These are phyloP conservation scores for Metellina segmentata DNA, from an alignment of 2,888 invertebrate genomes.

Conservation along the genomic window DNA sequence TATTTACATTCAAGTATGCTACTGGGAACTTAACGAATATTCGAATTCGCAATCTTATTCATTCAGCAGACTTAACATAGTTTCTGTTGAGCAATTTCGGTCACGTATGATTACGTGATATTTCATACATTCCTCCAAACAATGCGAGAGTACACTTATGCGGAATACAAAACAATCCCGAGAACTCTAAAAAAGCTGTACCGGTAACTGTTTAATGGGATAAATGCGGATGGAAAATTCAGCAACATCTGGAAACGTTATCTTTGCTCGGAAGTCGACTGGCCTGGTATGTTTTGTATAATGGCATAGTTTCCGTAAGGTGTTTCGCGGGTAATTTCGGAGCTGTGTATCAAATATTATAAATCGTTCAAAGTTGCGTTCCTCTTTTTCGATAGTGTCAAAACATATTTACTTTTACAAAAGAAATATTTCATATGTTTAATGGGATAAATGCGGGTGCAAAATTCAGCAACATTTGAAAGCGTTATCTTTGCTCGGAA, in stretches of 20 bases:
- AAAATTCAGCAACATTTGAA: background rate
- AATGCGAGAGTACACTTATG: conserved; percentile 49
- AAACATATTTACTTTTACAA: too few relatives aligned
- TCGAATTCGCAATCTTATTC: background rate
- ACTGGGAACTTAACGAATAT: background rate
- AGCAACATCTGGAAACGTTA: conserved; percentile 49
- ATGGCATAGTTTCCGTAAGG: conserved; percentile 2
- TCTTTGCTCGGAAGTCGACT: conserved; percentile 34
- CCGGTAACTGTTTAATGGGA: conserved; percentile 52
- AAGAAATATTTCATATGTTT: too few relatives aligned
- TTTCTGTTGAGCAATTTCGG: conserved; percentile 35
- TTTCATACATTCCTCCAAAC: conserved; percentile 46
- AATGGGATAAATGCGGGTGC: too few relatives aligned
- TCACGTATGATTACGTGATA: conserved; percentile 72
- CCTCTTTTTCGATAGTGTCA: too few relatives aligned
- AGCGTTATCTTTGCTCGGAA: too few relatives aligned
- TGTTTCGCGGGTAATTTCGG: conserved; percentile 38
- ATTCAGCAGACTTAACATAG: background rate
- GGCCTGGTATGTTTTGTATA: conserved; percentile 35
- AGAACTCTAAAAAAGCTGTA: conserved; percentile 23
- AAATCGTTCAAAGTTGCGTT: too few relatives aligned
- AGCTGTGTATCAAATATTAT: too few relatives aligned
- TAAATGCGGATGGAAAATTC: conserved; percentile 33
- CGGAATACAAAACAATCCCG: conserved; percentile 58
- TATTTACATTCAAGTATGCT: background rate